Base-by-base conservation (phyloP, 2,113 vertebrate species). In the Synchiropus splendidus region DNA sequence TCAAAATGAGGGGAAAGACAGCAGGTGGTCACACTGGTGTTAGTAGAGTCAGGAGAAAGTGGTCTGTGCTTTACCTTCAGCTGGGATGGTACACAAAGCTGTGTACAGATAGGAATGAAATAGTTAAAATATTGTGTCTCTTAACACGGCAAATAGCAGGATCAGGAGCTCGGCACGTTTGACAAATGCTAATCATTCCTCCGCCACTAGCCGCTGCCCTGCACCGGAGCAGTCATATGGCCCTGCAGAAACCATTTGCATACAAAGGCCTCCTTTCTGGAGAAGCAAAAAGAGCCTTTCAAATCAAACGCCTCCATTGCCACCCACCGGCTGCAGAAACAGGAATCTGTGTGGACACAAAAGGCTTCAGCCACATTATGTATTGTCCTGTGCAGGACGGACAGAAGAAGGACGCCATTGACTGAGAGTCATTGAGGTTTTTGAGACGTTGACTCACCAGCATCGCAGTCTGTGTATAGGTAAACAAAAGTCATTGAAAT, bases 231-330 rank as follows among this genome's bases (percentile, higher is more conserved):
- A 82, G 92, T 94, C 93, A 94, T 92, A 94, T 90, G 91, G 85
- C 88, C 88, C 89, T 90, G 89, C 90, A 90, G 90, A 91, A 90
- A 87, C 81, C 71, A 87, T 88, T 91, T 88, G 70, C 87, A 90
- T 90, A 96, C 93, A 97, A 97, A 89, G 77, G 84, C 18, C 46
- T 59, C 83, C 87, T 89, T 94, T 92, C 88, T 86, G 82, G 55
- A 45, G 81, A 54, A 55, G 74, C 74, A 94, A 96, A 90, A 97
- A 94, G 89, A 87, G 87, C 83, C 88, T 92, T 89, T 94, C 90
- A 88, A 87, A 90, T 90, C 88, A 90, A 91, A 90, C 74, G 88
- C 88, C 88, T 86, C 83, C 84, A 92, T 86, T 92, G 94, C 90
- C 90, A 84, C 93, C 93, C 84, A 96, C 93, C 86, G 84, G 77